A percentile compares a stretch with the other conserved stretches of the same genome.
Conservation (phyloP, 1,140 invertebrate species). For the Dendrolimus kikuchii region DNA sequence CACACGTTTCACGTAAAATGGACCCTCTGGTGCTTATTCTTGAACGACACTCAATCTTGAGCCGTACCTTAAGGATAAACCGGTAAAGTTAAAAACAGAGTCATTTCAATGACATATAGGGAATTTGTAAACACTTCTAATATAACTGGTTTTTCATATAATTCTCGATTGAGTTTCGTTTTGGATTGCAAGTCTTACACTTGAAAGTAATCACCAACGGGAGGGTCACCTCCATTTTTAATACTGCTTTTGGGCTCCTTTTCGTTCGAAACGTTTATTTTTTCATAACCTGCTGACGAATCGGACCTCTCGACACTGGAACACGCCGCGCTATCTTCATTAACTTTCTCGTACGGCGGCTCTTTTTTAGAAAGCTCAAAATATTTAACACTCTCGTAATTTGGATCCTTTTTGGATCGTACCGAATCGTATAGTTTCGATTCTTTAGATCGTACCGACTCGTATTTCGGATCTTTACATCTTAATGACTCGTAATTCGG, state of each 20-base stretch:
- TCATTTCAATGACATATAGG: too few species aligned
- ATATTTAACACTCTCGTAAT: slow-evolving; percentile 74
- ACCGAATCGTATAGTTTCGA: slow-evolving; percentile 59
- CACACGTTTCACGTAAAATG: slow-evolving; percentile 12
- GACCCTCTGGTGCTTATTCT: not conserved
- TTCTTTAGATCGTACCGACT: slow-evolving; percentile 75
- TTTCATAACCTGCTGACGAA: slow-evolving; percentile 68
- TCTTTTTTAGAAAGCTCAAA: slow-evolving; percentile 66
- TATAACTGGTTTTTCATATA: too few species aligned
- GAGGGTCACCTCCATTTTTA: slow-evolving; percentile 51
- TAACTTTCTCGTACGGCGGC: slow-evolving; percentile 70
- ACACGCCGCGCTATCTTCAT: slow-evolving; percentile 43
- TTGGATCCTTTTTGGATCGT: slow-evolving; percentile 67
- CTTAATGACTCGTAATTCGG: slow-evolving; percentile 60
- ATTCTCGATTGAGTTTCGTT: too few species aligned
- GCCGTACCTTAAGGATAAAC: too few species aligned
- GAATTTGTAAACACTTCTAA: too few species aligned
- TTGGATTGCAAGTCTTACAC: slow-evolving; percentile 34
- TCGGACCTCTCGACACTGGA: slow-evolving; percentile 54
- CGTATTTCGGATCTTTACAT: slow-evolving; percentile 78
- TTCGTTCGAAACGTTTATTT: slow-evolving; percentile 49
- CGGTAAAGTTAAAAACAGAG: too few species aligned
- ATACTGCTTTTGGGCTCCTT: slow-evolving; percentile 57
- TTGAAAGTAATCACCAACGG: slow-evolving; percentile 70
- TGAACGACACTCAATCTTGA: too few species aligned